Conservation (phyloP, 2,113 vertebrate genomes). For the Xenotilapia caudafasciata region DNA sequence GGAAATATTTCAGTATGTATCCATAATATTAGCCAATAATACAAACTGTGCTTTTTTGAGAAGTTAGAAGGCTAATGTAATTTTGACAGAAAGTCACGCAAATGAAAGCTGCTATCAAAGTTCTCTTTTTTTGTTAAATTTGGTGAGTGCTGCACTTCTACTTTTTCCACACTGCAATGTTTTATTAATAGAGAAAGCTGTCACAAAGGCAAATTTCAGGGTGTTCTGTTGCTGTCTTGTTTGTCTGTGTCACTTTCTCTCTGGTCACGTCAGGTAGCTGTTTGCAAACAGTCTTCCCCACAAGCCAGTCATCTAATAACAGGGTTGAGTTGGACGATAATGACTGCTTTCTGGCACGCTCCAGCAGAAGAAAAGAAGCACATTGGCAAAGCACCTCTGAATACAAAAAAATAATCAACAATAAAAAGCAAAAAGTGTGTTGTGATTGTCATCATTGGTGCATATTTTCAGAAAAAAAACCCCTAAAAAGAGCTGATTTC, state of each 20-base stretch:
- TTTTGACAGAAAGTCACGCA: not conserved
- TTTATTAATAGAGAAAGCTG: not conserved
- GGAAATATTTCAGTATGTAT: not conserved
- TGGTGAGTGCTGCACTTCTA: not conserved
- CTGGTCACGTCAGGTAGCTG: slow-evolving; percentile 20
- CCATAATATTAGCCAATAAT: not conserved
- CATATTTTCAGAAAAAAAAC: rapidly evolving
- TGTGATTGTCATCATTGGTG: not conserved
- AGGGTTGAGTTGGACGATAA: slow-evolving; percentile 33
- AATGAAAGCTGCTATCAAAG: not conserved
- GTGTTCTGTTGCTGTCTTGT: not conserved
- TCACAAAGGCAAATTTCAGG: not conserved
- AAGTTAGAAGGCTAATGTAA: not conserved
- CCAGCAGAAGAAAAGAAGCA: slow-evolving; percentile 17
- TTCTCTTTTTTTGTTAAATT: not conserved
- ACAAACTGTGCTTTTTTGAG: not conserved
- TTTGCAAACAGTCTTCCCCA: slow-evolving; percentile 37
- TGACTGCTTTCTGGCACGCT: not conserved
- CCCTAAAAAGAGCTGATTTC: not conserved
- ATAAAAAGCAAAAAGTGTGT: not conserved
- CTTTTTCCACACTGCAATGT: not conserved
- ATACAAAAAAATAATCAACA: not conserved
- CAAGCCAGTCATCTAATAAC: slow-evolving; percentile 33
- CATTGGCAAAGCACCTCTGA: not conserved
- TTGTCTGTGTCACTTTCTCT: slow-evolving; percentile 23